Percentiles rank a stretch among this genome's conserved stretches.
These are phyloP conservation scores for Cantharis rufa DNA, from an alignment of 2,888 invertebrate genomes.

Conservation along the genomic window DNA sequence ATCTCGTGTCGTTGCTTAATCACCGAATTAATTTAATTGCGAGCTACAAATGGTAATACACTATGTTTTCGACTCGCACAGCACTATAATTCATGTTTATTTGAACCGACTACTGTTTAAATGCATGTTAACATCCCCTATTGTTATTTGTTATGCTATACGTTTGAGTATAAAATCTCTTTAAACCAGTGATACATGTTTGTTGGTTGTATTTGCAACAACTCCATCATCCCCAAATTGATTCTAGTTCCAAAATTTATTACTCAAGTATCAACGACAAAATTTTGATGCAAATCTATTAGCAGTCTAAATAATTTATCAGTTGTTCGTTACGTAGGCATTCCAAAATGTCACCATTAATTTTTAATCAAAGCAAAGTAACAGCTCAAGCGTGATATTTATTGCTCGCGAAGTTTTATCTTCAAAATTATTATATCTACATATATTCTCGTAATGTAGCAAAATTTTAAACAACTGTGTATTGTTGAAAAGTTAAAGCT, in stretches of 20 bases:
- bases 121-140: conserved; percentile 37
- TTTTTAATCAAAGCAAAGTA: neutral
- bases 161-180: conserved; percentile 28
- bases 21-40: conserved; percentile 53
- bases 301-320: neutral
- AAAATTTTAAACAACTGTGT: neutral
- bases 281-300: neutral
- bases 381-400: neutral
- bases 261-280: neutral
- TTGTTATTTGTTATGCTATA: conserved; percentile 30
- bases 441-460: neutral
- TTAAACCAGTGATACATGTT: conserved; percentile 12
- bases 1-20: conserved; percentile 50
- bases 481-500: neutral
- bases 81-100: conserved; percentile 40
- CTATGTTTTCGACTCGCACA: conserved; percentile 40
- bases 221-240: conserved; percentile 13
- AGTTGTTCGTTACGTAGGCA: neutral
- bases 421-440: neutral
- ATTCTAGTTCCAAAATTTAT: neutral
- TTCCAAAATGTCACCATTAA: neutral
- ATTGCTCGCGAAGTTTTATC: neutral
- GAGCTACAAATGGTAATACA: conserved; percentile 45
- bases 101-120: conserved; percentile 35
- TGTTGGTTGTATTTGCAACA: conserved; percentile 10